Conservation (phyloP, 2,797 vertebrate genomes). For the Oophaga sylvatica region DNA sequence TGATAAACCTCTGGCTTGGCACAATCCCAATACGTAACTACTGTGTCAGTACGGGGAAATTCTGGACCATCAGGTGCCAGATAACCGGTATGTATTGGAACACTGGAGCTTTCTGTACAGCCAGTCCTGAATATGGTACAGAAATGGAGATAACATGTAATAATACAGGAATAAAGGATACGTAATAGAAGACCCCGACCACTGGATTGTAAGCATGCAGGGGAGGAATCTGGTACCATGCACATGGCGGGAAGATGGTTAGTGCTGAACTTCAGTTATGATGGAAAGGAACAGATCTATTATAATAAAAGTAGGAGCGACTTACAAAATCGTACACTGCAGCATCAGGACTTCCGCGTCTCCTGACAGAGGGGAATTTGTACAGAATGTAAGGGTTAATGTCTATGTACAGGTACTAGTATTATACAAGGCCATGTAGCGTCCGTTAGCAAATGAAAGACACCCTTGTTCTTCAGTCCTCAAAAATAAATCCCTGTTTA, state of each 20-base stretch:
- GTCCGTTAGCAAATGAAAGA: slow-evolving; percentile 21
- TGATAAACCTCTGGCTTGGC: not conserved
- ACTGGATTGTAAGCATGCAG: slow-evolving; percentile 21
- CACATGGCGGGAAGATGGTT: not conserved
- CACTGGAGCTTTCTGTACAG: not conserved
- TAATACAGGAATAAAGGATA: not conserved
- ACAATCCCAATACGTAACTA: not conserved
- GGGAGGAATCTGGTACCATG: slow-evolving; percentile 11
- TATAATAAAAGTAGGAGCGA: not conserved
- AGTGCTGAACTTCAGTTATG: too few species aligned
- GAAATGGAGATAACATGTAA: not conserved
- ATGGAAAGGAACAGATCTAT: not conserved
- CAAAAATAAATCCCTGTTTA: slow-evolving; percentile 51
- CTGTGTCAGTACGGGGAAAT: not conserved
- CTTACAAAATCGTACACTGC: slow-evolving; percentile 19
- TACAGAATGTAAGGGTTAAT: slow-evolving; percentile 18
- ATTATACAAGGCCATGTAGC: slow-evolving; percentile 35
- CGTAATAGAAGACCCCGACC: not conserved
- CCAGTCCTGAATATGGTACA: not conserved
- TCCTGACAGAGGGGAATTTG: not conserved
- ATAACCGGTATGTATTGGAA: not conserved
- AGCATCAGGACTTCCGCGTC: not conserved
- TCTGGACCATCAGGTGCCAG: not conserved
- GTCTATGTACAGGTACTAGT: slow-evolving; percentile 50
- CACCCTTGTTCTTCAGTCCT: not conserved